Base-by-base conservation (phyloP, 2,888 invertebrate genomes). In the Drosophila birchii region DNA sequence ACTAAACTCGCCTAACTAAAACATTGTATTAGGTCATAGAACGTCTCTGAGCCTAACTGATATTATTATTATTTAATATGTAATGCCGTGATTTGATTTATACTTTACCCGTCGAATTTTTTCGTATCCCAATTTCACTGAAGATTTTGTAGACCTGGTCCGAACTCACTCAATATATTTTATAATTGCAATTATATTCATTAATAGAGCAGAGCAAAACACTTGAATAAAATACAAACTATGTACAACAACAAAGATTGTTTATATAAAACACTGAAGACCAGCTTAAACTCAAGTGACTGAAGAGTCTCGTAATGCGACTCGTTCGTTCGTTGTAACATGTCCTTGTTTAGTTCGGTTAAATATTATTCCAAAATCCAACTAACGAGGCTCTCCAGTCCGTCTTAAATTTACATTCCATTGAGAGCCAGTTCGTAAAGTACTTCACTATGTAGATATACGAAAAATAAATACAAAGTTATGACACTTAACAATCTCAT, bases 151-250 rank as follows among this genome's bases (percentile, higher is more conserved):
- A 66, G 32, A 16, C 12, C n/a, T 18, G 16, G 32, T 53, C 34
- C 29, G 5, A 45, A 20, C n/a, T 39, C 45, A 23, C 34, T 57
- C 18, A 16, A 43, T 6, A 16, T 47, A 49, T 36, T 69, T 49
- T 49, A 58, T 8, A 44, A 61, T 29, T 44, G n/a, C 29, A 49
- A 47, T 53, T 64, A 51, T 39, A 55, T 59, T 43, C 69, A 63
- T 69, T 71, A 79, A 84, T 84, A 84, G 76, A 57, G 56, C 75
- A 76, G 87, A 79, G 75, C 79, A 72, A 79, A 84, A 84, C 84
- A 69, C 76, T 86, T 86, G 62, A 88, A 86, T 84, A 86, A 87
- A 85, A 85, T 81, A 87, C 75, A 85, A 87, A 74, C 76, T 76
- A 78, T 76, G 56, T 71, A 63, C 53, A 63, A 72, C 71, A 64